Base-by-base conservation (phyloP, 37 sponge, comb jelly and placozoan genomes). In the Chondrilla cf. caribensis region DNA sequence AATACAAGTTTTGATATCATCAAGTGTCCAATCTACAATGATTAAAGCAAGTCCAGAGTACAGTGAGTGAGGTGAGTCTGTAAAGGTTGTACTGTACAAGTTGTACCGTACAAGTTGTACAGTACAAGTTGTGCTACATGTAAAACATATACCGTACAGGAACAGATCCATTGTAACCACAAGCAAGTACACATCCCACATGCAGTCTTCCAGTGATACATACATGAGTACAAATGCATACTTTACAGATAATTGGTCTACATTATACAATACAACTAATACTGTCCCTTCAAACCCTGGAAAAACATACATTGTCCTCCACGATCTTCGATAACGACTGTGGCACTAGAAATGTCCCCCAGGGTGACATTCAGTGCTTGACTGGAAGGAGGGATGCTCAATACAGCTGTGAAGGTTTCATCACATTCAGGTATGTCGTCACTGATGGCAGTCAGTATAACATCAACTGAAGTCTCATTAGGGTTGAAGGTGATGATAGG, bases 281-380 rank as follows among this genome's bases (percentile, higher is more conserved):
- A 55, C 17, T 19, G 57, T 11, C 17, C 17, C 17, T 19, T 19
- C 11, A 55, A 17, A 55, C 17, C 17, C 11, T 19, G 25, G 64
- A 3, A 73, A 37, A 42, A 73, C 76, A 36, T 73, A 73, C 76
- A n/a, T n/a, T n/a, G 43, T 38, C 43, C 43, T 39, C 40, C 76
- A 38, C 15, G n/a, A 39, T 73, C 76, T 43, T n/a, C 18, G 25
- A 73, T 73, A 2, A 7, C 6, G 24, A 40, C 44, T 5, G 0
- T 25, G 2, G 41, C 25, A 3, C 15, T 17, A 39, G 76, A 15
- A 18, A 37, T n/a, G 2, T 4, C 8, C 25, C 76, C 76, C 9
- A 73, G 43, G 21, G 8, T 1, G 1, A 73, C 76, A 36, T 43
- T 43, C 42, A 73, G 1, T n/a, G n/a, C 24, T 3, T 1, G 22